Evolutionary conservation across 2,113 vertebrate species (phyloP), one percentile per base, ranked within the genome.

Genomic region (Columba livia): DNA sequence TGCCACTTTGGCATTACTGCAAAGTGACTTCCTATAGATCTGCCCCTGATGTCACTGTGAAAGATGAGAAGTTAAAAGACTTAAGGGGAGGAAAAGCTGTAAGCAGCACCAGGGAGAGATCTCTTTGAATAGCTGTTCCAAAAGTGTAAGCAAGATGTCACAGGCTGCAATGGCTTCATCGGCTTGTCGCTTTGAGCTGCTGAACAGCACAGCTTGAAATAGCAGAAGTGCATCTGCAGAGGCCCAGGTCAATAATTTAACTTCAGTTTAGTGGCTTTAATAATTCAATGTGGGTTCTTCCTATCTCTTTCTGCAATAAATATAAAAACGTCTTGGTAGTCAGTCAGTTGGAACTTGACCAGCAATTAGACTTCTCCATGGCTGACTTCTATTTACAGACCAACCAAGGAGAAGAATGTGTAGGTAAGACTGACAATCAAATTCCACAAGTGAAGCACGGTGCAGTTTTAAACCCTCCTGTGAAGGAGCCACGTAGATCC

Each of bases 211-310:
- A 65, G 47, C 80, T 69, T 93, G 84, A 89, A 96, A 87, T 91
- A 95, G 65, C 36, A 14, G 21, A 47, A 88, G 84, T 94, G 84
- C 56, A 31, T 88, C 65, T 94, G 60, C 85, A 92, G 93, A 95
- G 83, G 79, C 77, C 53, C 61, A 38, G 77, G 72, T 93, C 77
- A 81, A 44, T 90, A 87, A 85, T 53, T 79, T 73, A 44, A 31
- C 53, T 92, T 79, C 47, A 40, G 42, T 94, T 86, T 75, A 87
- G 65, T 67, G 67, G 79, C 78, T 74, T 88, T 84, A 92, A 62
- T 94, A 89, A 90, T 95, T 75, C 70, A 89, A 1, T 0, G 0
- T 62, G 57, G 36, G 36, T 79, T 93, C 72, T 26, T 91, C 67
- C 54, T 78, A 4, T 70, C 71, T 89, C 50, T 72, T 82, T 47